Evolutionary conservation across 2,113 vertebrate genomes (phyloP), one percentile per base, ranked within the genome.

Genomic region (Chloebia gouldiae): DNA sequence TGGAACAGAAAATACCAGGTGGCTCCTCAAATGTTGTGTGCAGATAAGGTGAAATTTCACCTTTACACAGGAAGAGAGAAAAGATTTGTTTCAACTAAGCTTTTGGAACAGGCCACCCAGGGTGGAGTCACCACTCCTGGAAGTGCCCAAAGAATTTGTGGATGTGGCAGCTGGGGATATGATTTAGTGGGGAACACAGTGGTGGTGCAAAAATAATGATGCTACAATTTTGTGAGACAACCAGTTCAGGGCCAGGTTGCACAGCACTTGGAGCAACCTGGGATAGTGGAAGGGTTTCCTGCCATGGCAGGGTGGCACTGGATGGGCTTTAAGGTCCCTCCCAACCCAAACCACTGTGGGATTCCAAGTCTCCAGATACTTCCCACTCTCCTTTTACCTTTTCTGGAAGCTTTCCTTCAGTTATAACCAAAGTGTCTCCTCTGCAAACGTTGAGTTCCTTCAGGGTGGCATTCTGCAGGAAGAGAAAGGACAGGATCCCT

Each of bases 351-450:
- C 28, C 21, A 47, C 12, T 7, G 5, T 25, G 53, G 30, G 15
- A 68, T 40, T 60, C 30, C 64, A n/a, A 10, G 25, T 30, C 18
- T 65, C 28, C 40, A 66, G 28, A 11, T 33, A n/a, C 4, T 33
- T 27, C 24, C 11, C 9, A 7, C 19, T 19, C 13, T 47, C 10
- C 1, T 66, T 92, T 96, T 53, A 71, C 99, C 98, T 97, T 98
- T 11, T 98, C 98, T 88, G 98, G 99, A 71, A 99, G 98, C 44
- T 97, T 98, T 72, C 99, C 99, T 96, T 99, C 98, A 27, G 96
- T 97, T 85, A 99, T 28, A 39, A 99, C 97, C 86, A 99, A 95
- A 15, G 98, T 99, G 47, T 99, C 99, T 85, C 99, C 99, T 39
- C 96, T 98, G 94, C 77, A 97, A 17, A 99, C 95, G 44, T 97